phyloP scores from a whole-genome alignment of 2,797 vertebrate species.

The Phrynocephalus forsythii region DNA sequence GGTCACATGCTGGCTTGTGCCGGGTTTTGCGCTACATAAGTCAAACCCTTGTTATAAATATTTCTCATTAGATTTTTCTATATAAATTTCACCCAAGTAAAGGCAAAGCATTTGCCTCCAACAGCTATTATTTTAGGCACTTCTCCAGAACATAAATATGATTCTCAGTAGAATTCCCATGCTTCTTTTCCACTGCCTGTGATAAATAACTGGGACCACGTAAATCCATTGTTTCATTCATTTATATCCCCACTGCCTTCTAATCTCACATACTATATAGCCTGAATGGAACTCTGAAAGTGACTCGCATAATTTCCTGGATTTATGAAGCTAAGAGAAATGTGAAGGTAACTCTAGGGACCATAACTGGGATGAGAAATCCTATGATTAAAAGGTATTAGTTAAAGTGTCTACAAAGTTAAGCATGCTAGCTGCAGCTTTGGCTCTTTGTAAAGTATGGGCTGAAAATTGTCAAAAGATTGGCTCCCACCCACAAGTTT shows the following conservation, averaged over 20 bases:
- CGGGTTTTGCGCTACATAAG: background rate
- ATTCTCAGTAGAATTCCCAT: rapidly evolving
- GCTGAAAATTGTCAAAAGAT: conserved; percentile 18
- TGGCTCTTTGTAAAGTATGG: conserved; percentile 35
- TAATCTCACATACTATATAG: background rate
- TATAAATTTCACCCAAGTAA: background rate
- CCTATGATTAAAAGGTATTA: conserved; percentile 48
- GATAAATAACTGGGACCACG: background rate
- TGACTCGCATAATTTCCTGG: conserved; percentile 38
- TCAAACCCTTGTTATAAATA: background rate
- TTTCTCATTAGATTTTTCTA: background rate
- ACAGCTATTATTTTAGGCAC: background rate
- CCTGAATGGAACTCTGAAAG: conserved; percentile 19
- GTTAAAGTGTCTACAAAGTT: conserved; percentile 36
- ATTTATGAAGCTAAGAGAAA: conserved; percentile 42
- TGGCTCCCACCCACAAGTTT: conserved; percentile 31
- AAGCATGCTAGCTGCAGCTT: conserved; percentile 13
- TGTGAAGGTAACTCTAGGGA: background rate
- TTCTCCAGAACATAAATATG: background rate
- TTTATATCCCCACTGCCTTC: background rate
- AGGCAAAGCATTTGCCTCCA: background rate
- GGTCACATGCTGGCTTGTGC: too few species aligned
- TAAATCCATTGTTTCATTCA: conserved; percentile 3
- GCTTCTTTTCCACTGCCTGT: background rate
- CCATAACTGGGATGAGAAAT: conserved; percentile 45